Evolutionary conservation across 2,888 invertebrate species (phyloP).

Genomic region (Ophion ventricosus): DNA sequence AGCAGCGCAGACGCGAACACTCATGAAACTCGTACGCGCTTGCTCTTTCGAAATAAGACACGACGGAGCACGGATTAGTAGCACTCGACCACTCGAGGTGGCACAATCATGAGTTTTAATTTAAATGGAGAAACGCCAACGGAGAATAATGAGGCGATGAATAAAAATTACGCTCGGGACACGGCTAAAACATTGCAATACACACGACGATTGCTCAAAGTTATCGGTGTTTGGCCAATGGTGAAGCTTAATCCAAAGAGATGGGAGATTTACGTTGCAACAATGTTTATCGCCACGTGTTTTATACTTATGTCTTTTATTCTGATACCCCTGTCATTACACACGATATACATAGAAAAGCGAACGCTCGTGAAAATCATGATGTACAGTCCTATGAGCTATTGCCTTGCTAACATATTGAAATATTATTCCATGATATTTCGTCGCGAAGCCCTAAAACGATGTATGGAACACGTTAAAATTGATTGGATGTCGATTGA

Average conservation of each 20-base stretch:
- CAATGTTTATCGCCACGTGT: constrained; percentile 5
- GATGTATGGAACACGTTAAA: constrained; percentile 39
- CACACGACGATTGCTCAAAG: constrained; percentile 8
- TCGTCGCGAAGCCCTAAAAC: constrained; percentile 25
- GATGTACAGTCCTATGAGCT: constrained; percentile 37
- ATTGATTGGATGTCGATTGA: constrained; percentile 56
- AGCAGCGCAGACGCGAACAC: constrained; percentile 30
- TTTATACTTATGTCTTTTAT: constrained; percentile 19
- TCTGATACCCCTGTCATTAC: constrained; percentile 35
- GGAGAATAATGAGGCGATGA: not conserved
- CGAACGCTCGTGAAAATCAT: constrained; percentile 12
- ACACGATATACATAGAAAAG: constrained; percentile 38
- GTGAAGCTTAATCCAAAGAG: constrained; percentile 38
- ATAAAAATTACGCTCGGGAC: constrained; percentile 34
- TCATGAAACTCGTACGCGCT: not conserved
- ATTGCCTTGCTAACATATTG: constrained; percentile 23
- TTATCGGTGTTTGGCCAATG: constrained; percentile 50
- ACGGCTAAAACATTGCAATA: not conserved
- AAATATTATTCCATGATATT: constrained; percentile 42
- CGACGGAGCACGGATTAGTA: not conserved
- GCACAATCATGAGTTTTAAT: constrained; percentile 11
- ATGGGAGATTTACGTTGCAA: constrained; percentile 18
- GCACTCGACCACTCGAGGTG: not conserved
- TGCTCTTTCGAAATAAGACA: not conserved
- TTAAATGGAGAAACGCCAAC: not conserved